phyloP scores from a whole-genome alignment of 64 coral and sea anemone genomes.

The Montipora foliosa region DNA sequence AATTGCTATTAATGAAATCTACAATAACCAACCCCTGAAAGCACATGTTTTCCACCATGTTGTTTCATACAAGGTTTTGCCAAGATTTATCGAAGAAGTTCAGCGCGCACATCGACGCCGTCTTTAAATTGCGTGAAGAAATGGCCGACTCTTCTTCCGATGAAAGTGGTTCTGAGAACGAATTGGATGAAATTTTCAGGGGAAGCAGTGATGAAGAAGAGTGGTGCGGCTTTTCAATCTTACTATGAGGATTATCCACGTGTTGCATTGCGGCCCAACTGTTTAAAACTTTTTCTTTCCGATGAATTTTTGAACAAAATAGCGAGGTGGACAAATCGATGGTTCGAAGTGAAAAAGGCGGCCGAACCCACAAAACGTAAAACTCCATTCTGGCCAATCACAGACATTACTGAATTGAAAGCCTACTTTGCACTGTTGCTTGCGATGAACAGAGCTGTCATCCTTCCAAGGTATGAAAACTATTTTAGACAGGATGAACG shows the following conservation, averaged over 20 bases:
- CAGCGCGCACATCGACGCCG: not conserved
- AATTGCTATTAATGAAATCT: not conserved
- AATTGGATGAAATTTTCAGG: not conserved
- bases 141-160: not conserved
- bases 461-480: no score
- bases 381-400: no score
- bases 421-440: no score
- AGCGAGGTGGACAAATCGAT: no score
- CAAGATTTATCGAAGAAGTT: not conserved
- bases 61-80: not conserved
- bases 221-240: not conserved
- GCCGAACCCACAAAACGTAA: no score
- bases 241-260: not conserved
- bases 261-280: slow-evolving; percentile 22
- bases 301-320: no score
- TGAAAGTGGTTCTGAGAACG: slow-evolving; percentile 30
- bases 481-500: no score
- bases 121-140: not conserved
- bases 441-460: no score
- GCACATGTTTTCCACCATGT: no score
- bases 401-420: no score
- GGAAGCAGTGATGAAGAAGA: not conserved
- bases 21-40: slow-evolving; percentile 14
- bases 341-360: no score
- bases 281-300: slow-evolving; percentile 29